These are phyloP conservation scores for Centruroides sculpturatus DNA, from an alignment of 1,140 invertebrate species.

Conservation along the genomic window DNA sequence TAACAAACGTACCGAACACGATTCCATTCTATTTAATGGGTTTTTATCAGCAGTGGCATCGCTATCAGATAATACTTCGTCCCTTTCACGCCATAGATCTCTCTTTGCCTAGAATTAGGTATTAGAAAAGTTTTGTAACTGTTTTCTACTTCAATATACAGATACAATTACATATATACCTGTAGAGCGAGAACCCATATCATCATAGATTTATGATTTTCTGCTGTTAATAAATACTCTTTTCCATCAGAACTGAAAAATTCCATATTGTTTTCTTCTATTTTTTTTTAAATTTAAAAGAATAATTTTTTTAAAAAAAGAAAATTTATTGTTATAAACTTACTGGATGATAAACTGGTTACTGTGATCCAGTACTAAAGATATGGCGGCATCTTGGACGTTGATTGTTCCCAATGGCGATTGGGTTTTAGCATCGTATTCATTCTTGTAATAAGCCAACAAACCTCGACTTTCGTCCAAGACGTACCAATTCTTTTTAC, in stretches of 20 bases:
- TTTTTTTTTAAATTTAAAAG: background rate
- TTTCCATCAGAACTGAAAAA: conserved; percentile 25
- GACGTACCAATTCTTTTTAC: conserved; percentile 27
- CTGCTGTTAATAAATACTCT: conserved; percentile 30
- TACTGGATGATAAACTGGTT: conserved; percentile 33
- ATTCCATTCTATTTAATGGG: too few species aligned
- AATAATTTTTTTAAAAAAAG: background rate
- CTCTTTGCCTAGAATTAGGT: too few species aligned
- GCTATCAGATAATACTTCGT: too few species aligned
- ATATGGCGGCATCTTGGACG: conserved; percentile 27
- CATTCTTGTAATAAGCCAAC: conserved; percentile 25
- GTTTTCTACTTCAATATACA: too few species aligned
- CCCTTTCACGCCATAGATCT: too few species aligned
- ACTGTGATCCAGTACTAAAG: conserved; percentile 25
- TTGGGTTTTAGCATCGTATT: conserved; percentile 19
- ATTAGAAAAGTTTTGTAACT: too few species aligned
- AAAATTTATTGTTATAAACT: conserved; percentile 13
- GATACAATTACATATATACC: conserved; percentile 10
- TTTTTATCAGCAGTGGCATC: too few species aligned
- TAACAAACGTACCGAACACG: too few species aligned
- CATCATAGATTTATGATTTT: conserved; percentile 34
- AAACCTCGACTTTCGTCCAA: conserved; percentile 28
- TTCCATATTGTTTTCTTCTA: background rate
- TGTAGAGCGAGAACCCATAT: conserved; percentile 33
- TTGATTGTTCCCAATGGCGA: conserved; percentile 25